A percentile compares a stretch with the other conserved stretches of the same genome.
These are phyloP conservation scores for Nipponacmea schrenckii DNA, from an alignment of 2,888 invertebrate genomes.

Conservation along the genomic window DNA sequence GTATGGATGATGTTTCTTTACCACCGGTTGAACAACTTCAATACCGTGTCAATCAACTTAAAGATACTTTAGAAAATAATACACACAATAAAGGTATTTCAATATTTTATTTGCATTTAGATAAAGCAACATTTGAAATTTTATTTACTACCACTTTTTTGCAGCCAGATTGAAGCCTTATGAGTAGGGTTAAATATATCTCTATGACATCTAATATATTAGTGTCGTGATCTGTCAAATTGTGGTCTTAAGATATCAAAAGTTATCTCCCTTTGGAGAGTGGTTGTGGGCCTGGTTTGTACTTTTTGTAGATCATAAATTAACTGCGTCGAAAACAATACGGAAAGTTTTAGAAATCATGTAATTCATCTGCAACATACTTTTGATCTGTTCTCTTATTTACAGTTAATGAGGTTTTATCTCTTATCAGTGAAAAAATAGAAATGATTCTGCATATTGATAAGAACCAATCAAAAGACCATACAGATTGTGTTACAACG, in stretches of 20 bases:
- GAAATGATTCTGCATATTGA: constrained; percentile 12
- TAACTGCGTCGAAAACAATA: too few species aligned
- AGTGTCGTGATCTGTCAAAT: background rate
- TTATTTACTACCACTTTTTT: too few species aligned
- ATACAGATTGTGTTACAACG: too few species aligned
- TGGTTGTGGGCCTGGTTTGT: background rate
- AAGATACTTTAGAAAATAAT: constrained; percentile 18
- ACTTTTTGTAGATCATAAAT: too few species aligned
- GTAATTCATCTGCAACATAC: background rate
- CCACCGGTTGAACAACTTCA: constrained; percentile 43
- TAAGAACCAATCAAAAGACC: background rate
- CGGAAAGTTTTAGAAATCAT: background rate
- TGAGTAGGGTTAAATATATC: too few species aligned
- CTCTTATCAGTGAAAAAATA: constrained; percentile 33
- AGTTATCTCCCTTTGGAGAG: background rate
- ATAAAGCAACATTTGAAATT: background rate
- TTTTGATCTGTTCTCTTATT: constrained; percentile 20
- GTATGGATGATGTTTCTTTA: constrained; percentile 44
- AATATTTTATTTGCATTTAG: background rate
- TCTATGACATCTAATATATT: background rate
- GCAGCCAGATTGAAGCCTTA: too few species aligned
- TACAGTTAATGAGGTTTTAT: constrained; percentile 29
- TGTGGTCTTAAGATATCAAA: too few species aligned
- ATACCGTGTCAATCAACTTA: constrained; percentile 35
- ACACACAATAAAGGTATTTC: constrained; percentile 12